These are phyloP conservation scores for Actinemys pallida DNA, from an alignment of 2,113 vertebrate genomes.

Conservation along the genomic window DNA sequence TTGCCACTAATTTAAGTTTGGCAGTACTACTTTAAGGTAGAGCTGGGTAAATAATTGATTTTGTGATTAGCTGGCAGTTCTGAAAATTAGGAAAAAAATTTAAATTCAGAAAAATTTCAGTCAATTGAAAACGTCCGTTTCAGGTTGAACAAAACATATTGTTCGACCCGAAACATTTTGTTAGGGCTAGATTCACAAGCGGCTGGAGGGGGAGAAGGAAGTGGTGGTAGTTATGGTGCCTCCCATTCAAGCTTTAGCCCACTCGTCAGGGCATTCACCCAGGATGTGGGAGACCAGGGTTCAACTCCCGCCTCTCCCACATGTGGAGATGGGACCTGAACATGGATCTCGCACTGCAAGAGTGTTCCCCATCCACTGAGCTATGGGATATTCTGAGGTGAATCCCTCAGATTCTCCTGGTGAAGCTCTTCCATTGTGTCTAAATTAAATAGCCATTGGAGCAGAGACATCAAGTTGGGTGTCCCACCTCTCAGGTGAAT, in stretches of 20 bases:
- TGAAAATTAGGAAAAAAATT: background rate
- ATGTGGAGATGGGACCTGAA: background rate
- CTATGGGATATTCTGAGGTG: too few species aligned
- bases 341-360: background rate
- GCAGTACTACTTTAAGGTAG: background rate
- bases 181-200: background rate
- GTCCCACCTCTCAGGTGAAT: background rate
- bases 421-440: background rate
- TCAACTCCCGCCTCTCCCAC: background rate
- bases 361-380: background rate
- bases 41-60: background rate
- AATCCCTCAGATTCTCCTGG: too few species aligned
- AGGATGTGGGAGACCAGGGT: background rate
- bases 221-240: background rate
- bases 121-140: background rate
- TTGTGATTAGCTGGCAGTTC: background rate
- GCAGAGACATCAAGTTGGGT: background rate
- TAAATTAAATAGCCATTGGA: background rate
- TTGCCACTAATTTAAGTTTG: background rate
- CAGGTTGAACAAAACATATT: background rate
- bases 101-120: background rate
- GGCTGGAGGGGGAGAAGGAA: background rate
- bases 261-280: background rate
- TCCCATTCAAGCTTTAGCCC: background rate
- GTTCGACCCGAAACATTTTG: background rate